Evolutionary conservation across 1,140 invertebrate species (phyloP).

Genomic region (Pectinophora gossypiella): DNA sequence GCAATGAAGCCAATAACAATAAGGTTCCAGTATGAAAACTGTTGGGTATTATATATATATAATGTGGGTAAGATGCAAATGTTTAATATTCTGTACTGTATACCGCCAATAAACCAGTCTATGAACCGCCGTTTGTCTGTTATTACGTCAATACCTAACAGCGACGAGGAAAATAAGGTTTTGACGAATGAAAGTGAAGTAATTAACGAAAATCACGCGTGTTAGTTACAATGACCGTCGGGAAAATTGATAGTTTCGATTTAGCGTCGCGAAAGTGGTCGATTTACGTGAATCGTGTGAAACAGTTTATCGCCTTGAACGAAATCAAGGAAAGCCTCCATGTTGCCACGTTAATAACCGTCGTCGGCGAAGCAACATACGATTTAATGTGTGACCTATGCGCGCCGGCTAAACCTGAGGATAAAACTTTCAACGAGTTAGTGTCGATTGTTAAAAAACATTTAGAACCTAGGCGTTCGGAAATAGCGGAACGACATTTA

Average conservation of each 20-base stretch:
- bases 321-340: slow-evolving; percentile 11
- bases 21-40: too few species aligned
- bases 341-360: slow-evolving; percentile 24
- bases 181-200: too few species aligned
- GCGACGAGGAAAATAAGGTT: too few species aligned
- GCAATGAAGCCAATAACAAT: too few species aligned
- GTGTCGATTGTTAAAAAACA: slow-evolving; percentile 24
- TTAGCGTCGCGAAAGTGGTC: neutral
- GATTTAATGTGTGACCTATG: slow-evolving; percentile 33
- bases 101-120: too few species aligned
- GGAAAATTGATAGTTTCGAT: neutral
- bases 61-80: too few species aligned
- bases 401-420: slow-evolving; percentile 18
- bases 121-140: too few species aligned
- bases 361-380: slow-evolving; percentile 26
- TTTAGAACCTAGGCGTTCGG: slow-evolving; percentile 16
- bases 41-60: too few species aligned
- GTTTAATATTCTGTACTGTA: too few species aligned
- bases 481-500: slow-evolving; percentile 9
- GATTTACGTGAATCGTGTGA: neutral
- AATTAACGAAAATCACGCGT: too few species aligned
- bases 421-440: slow-evolving; percentile 25
- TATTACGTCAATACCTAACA: too few species aligned
- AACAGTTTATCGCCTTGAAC: slow-evolving; percentile 1
- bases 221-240: neutral